Conservation (phyloP, 2,888 invertebrate genomes). For the Cryptocephalus moraei region DNA sequence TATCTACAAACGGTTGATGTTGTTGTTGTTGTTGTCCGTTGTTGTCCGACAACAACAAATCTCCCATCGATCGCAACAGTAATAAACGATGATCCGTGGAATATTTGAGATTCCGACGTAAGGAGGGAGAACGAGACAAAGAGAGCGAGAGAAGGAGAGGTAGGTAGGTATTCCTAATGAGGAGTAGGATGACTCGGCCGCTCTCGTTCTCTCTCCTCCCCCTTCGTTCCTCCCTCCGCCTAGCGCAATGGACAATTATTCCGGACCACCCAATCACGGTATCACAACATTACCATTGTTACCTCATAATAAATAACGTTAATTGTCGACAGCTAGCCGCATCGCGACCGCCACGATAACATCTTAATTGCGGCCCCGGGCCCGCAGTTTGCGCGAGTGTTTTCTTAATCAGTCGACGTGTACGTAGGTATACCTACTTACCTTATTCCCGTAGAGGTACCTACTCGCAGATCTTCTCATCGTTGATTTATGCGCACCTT, state of each 20-base stretch:
- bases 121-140: too few species aligned
- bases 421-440: too few species aligned
- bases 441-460: too few species aligned
- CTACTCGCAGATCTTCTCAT: too few species aligned
- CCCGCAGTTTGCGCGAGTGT: conserved; percentile 36
- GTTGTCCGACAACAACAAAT: conserved; percentile 2
- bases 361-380: conserved; percentile 37
- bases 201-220: neutral
- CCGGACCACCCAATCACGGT: conserved; percentile 39
- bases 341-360: conserved; percentile 38
- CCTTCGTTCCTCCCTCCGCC: too few species aligned
- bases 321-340: conserved; percentile 40
- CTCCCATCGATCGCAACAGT: conserved; percentile 13
- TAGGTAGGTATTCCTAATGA: neutral
- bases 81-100: conserved; percentile 19
- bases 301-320: conserved; percentile 41
- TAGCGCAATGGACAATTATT: neutral
- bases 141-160: too few species aligned
- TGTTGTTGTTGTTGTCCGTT: too few species aligned
- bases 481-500: too few species aligned
- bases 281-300: conserved; percentile 40
- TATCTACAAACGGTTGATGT: too few species aligned
- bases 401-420: conserved; percentile 31
- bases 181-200: conserved; percentile 4
- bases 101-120: conserved; percentile 14